phyloP scores from a whole-genome alignment of 1,140 invertebrate genomes.

The Macrocentrus cingulum region DNA sequence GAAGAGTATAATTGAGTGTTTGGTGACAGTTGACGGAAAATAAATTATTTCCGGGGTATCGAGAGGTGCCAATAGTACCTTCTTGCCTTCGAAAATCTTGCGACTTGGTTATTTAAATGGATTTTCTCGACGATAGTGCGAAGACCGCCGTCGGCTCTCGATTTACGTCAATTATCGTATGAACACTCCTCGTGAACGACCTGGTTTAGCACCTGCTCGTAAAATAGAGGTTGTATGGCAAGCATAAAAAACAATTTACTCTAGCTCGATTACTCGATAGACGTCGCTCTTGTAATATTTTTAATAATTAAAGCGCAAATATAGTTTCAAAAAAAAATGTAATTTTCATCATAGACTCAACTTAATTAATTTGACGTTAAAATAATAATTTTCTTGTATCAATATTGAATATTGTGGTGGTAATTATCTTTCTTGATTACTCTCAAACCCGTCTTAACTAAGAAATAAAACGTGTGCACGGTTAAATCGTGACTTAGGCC shows the following conservation, averaged over 20 bases:
- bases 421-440: conserved; percentile 1
- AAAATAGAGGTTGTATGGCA: conserved; percentile 6
- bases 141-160: background rate
- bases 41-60: no score
- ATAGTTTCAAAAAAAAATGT: background rate
- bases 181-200: background rate
- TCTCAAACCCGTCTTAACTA: background rate
- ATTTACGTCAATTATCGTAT: conserved; percentile 16
- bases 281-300: background rate
- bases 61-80: no score
- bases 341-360: background rate
- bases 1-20: no score
- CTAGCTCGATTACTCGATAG: background rate
- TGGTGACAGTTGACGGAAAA: no score
- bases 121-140: no score
- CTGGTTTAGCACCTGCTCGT: conserved; percentile 4
- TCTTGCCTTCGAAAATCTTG: no score
- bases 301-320: background rate
- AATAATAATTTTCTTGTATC: background rate
- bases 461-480: conserved; percentile 5
- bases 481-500: conserved; percentile 8
- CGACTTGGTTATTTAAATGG: no score
- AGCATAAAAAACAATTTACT: conserved; percentile 3
- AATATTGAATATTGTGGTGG: background rate
- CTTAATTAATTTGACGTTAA: conserved; percentile 3